Conservation (phyloP, 2,888 invertebrate genomes). For the Gibbula magus region DNA sequence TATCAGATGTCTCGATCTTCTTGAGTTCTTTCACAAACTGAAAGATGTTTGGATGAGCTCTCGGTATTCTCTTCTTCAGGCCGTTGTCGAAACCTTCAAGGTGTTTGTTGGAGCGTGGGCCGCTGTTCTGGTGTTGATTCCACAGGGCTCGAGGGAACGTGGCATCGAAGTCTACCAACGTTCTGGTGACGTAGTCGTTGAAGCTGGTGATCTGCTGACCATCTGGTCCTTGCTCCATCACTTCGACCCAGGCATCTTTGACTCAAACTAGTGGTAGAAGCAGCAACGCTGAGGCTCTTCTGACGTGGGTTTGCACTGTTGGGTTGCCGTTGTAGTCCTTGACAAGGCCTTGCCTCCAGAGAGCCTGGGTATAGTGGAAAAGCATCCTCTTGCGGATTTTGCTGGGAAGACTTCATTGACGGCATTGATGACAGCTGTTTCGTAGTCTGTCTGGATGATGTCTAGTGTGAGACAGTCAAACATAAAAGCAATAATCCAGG, state of each 20-base stretch:
- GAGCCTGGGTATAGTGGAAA: too few species aligned
- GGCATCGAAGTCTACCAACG: background rate
- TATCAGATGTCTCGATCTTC: background rate
- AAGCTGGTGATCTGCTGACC: background rate
- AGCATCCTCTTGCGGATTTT: too few species aligned
- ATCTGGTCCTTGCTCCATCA: background rate
- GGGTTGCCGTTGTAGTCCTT: too few species aligned
- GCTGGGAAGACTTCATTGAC: too few species aligned
- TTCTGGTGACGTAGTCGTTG: background rate
- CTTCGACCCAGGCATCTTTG: background rate
- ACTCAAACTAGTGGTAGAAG: background rate
- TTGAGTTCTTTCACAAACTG: background rate
- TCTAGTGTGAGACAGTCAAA: too few species aligned
- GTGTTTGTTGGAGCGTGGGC: background rate
- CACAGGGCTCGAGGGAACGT: background rate
- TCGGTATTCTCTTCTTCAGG: background rate
- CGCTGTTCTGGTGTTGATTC: background rate
- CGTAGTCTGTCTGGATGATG: too few species aligned
- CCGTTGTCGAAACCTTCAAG: background rate
- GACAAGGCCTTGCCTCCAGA: too few species aligned
- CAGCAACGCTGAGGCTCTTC: too few species aligned
- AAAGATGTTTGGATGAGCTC: background rate
- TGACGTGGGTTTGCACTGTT: too few species aligned
- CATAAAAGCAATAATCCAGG: too few species aligned
- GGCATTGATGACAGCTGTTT: too few species aligned